phyloP scores from a whole-genome alignment of 2,888 invertebrate species.

The Eremobia ochroleuca region DNA sequence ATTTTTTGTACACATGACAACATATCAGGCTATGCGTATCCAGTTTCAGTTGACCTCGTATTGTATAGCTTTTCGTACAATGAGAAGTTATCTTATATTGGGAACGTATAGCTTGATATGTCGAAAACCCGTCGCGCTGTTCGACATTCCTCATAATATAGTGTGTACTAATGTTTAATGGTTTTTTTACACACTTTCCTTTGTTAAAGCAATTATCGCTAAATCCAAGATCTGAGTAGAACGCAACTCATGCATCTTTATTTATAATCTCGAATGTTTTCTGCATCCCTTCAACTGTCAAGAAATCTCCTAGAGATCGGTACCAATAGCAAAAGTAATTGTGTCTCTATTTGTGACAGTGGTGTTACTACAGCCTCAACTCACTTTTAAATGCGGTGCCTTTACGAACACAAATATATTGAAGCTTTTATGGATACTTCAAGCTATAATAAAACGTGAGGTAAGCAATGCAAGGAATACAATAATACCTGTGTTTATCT shows the following conservation, averaged over 20 bases:
- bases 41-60: no score
- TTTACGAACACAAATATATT: conserved; percentile 12
- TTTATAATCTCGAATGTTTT: conserved; percentile 17
- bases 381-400: conserved; percentile 12
- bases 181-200: conserved; percentile 1
- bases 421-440: conserved; percentile 34
- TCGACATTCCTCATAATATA: conserved; percentile 13
- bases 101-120: not conserved
- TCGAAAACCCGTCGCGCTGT: not conserved
- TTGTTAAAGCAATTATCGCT: not conserved
- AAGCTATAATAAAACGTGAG: conserved; percentile 9
- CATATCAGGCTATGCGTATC: no score
- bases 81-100: not conserved
- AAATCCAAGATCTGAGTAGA: not conserved
- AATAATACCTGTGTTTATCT: conserved; percentile 51
- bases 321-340: no score
- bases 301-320: no score
- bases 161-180: conserved; percentile 10
- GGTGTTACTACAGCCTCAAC: not conserved
- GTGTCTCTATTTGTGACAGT: no score
- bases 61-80: not conserved
- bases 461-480: conserved; percentile 3
- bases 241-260: not conserved
- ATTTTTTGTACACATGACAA: not conserved
- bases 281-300: no score